phyloP scores from a whole-genome alignment of 2,113 vertebrate species.

The Ramphastos sulfuratus region DNA sequence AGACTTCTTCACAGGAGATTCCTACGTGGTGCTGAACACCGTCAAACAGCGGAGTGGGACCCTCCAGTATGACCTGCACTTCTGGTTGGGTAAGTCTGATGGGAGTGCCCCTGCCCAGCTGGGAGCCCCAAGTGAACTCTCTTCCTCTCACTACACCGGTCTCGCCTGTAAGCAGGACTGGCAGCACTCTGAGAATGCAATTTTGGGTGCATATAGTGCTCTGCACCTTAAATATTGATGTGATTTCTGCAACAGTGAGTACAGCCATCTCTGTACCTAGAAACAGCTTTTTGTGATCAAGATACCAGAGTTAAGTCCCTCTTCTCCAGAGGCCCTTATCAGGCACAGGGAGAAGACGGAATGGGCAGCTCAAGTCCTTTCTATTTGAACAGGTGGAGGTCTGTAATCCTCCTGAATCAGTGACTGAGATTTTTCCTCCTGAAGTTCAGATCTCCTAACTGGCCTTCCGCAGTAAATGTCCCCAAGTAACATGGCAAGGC shows the following conservation, averaged over 20 bases:
- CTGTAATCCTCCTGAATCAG: background rate
- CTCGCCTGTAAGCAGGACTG: background rate
- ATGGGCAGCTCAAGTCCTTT: background rate
- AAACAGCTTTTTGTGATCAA: background rate
- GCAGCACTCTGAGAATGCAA: background rate
- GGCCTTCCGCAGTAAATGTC: background rate
- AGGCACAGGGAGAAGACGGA: background rate
- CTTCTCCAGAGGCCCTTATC: background rate
- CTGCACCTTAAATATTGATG: background rate
- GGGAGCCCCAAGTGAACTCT: background rate
- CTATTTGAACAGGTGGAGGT: background rate
- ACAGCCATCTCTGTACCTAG: background rate
- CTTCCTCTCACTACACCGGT: background rate
- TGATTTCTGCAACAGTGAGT: background rate
- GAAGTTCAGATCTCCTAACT: background rate
- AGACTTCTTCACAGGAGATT: slow-evolving; percentile 93
- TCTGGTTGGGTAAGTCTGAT: slow-evolving; percentile 89
- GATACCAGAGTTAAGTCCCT: background rate
- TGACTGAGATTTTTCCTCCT: background rate
- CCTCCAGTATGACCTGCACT: slow-evolving; percentile 95
- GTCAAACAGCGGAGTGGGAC: slow-evolving; percentile 87
- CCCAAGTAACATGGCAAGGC: rapidly evolving
- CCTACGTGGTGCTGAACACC: slow-evolving; percentile 94
- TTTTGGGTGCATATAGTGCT: background rate
- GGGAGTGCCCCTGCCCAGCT: background rate